Evolutionary conservation across 2,888 invertebrate species (phyloP).

Genomic region (Ennomos fuscantarius): DNA sequence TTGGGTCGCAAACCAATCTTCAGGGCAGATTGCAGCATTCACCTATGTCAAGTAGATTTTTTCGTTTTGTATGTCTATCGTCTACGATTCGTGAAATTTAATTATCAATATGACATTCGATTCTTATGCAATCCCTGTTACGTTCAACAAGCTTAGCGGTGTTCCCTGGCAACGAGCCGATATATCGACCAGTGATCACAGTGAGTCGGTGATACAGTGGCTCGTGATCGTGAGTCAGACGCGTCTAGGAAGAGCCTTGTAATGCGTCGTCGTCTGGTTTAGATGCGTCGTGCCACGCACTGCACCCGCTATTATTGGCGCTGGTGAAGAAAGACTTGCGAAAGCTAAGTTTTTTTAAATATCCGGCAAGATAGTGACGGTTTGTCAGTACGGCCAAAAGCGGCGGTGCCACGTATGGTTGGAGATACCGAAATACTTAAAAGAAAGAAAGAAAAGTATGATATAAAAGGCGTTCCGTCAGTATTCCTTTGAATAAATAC

Average conservation of each 20-base stretch:
- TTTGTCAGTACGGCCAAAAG: too few species aligned
- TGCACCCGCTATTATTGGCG: slow-evolving; percentile 44
- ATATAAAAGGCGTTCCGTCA: too few species aligned
- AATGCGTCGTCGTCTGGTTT: slow-evolving; percentile 26
- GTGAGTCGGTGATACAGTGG: slow-evolving; percentile 9
- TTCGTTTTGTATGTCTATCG: too few species aligned
- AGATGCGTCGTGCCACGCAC: slow-evolving; percentile 18
- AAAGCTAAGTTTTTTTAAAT: too few species aligned
- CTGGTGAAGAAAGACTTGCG: slow-evolving; percentile 1
- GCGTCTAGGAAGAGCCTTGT: slow-evolving; percentile 51
- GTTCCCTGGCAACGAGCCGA: slow-evolving; percentile 17
- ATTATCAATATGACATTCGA: not conserved
- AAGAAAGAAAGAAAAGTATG: too few species aligned
- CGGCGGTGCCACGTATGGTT: too few species aligned
- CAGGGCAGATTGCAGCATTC: too few species aligned
- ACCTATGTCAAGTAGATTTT: too few species aligned
- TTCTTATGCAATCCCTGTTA: slow-evolving; percentile 3
- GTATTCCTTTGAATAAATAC: too few species aligned
- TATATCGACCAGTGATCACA: slow-evolving; percentile 21
- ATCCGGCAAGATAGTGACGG: too few species aligned
- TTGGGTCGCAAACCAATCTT: too few species aligned
- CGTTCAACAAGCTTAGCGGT: slow-evolving; percentile 1
- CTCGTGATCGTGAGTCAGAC: slow-evolving; percentile 37
- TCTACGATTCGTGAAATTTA: not conserved
- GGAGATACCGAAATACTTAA: too few species aligned